Evolutionary conservation across 1,140 invertebrate species (phyloP), one percentile per base, ranked within the genome.

Genomic region (Proctacanthus coquilletti): DNA sequence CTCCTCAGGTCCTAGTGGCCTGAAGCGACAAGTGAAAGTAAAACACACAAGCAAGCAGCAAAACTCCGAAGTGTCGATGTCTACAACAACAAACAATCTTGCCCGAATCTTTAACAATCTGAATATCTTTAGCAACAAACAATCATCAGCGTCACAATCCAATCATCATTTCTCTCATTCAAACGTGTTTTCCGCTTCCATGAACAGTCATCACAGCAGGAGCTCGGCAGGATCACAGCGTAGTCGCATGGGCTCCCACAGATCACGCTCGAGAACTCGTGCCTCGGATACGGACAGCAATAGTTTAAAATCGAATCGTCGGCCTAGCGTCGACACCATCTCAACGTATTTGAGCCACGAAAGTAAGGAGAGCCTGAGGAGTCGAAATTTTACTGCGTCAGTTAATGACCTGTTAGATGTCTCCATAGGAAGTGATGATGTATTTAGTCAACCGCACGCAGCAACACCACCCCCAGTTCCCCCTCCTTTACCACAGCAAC

Each of bases 261-360:
- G 56, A 17, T 59, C 56, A 2, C 46, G 56, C n/a, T 59, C 56
- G 10, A 40, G 56, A 3, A 59, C 56, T 38, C 56, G 56, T 3
- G 42, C 49, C 31, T 56, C 53, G 3, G 74, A 80, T 52, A 69
- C 66, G 25, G 73, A 81, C 54, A 72, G 75, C 30, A 74, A 74
- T 42, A 75, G 75, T 50, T 74, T 74, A 43, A 75, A 76, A 55
- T 75, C 76, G 47, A 73, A 77, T 35, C 64, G 80, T 8, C 66
- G 81, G 29, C 81, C 80, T 17, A 85, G 79, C 56, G 74, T 84
- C 14, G 83, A 87, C 58, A 87, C 83, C 15, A 80, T 87, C 15
- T 86, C 82, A 38, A 89, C 84, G 1, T 87, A 87, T 65, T 68
- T 86, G 38, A 86, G 82, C 53, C 81, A 85, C 49, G 81, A 84